Evolutionary conservation across 2,888 invertebrate genomes (phyloP), one percentile per base, ranked within the genome.

Genomic region (Latrodectus elegans): DNA sequence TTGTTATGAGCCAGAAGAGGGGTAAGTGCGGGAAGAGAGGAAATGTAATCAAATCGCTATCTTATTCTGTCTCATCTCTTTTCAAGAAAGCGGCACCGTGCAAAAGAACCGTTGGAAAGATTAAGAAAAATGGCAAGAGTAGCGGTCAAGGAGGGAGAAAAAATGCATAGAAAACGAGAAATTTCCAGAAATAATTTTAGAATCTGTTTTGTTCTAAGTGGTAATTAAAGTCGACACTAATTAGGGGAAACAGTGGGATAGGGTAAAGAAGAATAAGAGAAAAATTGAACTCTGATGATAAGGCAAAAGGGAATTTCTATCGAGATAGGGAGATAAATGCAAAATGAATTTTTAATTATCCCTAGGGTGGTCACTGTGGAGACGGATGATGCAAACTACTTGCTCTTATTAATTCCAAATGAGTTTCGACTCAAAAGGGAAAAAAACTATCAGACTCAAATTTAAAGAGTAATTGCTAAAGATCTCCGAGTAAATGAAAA

Each of bases 211-310:
- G 53, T 26, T 73, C n/a, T 26, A 67, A 75, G 51, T 68, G 74
- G 68, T 82, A 82, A 82, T 82, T 82, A 82, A 82, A 82, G 82
- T 70, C 75, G 68, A 74, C 75, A 75, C 74, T 82, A 82, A 82
- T 82, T 82, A 82, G 68, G 68, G 82, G 38, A 75, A 74, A 60
- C 68, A 75, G 73, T 75, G 68, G 82, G 38, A 75, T 68, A 75
- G 75, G 74, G 73, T 75, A 82, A 74, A 75, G 55, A 53, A 17
- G 77, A 68, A 75, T 52, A 65, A 55, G 55, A 17, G 73, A 73
- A 75, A 75, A 75, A 82, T 82, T 82, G 75, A 75, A 75, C 75
- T 75, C 74, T 68, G 65, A 67, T 75, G 74, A 75, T 82, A 55
- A 70, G 15, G 74, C 74, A 51, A 70, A 64, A 53, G 53, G 49